Percentiles rank a stretch among this genome's conserved stretches.
Conservation (phyloP, 2,888 invertebrate species). For the Conchocele bisecta region DNA sequence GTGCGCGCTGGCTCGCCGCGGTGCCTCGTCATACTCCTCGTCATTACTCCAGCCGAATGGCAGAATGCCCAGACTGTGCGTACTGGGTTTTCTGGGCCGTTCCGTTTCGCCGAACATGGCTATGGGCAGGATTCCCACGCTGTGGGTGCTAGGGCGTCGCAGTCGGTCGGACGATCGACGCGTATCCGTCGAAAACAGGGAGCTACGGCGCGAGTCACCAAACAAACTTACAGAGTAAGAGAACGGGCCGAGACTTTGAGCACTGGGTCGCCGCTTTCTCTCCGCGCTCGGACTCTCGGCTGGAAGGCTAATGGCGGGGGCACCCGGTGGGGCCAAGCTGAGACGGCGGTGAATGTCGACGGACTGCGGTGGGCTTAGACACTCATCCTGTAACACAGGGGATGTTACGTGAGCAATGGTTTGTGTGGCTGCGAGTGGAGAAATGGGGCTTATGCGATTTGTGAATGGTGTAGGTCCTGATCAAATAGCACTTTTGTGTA, state of each 20-base stretch:
- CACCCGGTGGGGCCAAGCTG: conserved; percentile 73
- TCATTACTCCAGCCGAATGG: conserved; percentile 69
- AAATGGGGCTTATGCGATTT: too few relatives aligned
- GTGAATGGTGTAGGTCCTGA: too few relatives aligned
- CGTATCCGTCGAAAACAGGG: conserved; percentile 45
- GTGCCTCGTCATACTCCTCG: conserved; percentile 63
- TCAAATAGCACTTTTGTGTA: too few relatives aligned
- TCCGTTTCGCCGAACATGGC: conserved; percentile 75
- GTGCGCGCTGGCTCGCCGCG: conserved; percentile 70
- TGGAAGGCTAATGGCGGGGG: conserved; percentile 73
- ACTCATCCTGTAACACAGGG: conserved; percentile 44
- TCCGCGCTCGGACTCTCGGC: conserved; percentile 69
- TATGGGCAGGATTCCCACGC: conserved; percentile 75
- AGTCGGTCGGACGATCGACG: conserved; percentile 60
- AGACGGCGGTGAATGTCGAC: conserved; percentile 68
- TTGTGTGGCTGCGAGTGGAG: too few relatives aligned
- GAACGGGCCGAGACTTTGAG: conserved; percentile 81
- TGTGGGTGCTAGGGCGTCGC: conserved; percentile 72
- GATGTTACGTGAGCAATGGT: too few relatives aligned
- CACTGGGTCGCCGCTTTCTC: conserved; percentile 76
- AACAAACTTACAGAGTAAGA: conserved; percentile 77
- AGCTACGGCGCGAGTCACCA: conserved; percentile 62
- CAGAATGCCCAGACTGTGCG: conserved; percentile 76
- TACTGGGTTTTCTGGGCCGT: conserved; percentile 76
- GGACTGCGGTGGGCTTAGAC: conserved; percentile 42